phyloP scores from a whole-genome alignment of 2,797 vertebrate genomes.

The Parauchenoglanis ngamensis region DNA sequence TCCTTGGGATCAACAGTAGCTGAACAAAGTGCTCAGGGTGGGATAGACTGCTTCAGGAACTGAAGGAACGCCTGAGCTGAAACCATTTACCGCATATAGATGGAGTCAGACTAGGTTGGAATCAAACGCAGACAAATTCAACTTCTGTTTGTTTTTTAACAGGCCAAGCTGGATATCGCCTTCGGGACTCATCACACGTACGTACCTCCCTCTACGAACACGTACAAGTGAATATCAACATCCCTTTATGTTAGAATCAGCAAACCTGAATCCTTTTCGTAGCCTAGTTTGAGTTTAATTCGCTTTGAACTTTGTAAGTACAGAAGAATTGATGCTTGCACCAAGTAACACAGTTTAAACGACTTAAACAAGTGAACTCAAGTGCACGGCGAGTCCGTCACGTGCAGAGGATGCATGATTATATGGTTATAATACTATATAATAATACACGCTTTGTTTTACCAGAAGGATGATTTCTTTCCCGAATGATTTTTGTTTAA shows the following conservation, averaged over 20 bases:
- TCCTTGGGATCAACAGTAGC: background rate
- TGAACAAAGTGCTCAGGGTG: background rate
- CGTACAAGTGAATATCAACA: background rate
- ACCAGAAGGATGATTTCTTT: background rate
- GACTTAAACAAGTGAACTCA: background rate
- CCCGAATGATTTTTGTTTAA: no score
- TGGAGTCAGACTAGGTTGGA: no score
- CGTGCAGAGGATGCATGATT: background rate
- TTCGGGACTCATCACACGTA: slow-evolving; percentile 99
- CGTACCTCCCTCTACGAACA: slow-evolving; percentile 60
- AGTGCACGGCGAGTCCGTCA: background rate
- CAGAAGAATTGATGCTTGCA: background rate
- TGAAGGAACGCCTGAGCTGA: background rate
- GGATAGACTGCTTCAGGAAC: background rate
- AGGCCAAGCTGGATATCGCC: slow-evolving; percentile 97
- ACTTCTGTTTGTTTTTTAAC: slow-evolving; percentile 56
- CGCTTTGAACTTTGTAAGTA: background rate
- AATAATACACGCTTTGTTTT: background rate
- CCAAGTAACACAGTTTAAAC: background rate
- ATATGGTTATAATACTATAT: background rate
- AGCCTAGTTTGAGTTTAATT: background rate
- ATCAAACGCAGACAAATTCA: slow-evolving; percentile 27
- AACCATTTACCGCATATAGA: no score
- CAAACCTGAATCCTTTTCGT: background rate
- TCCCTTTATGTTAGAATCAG: background rate